Conservation (phyloP, 2,888 invertebrate genomes). For the Drosophila mulleri region DNA sequence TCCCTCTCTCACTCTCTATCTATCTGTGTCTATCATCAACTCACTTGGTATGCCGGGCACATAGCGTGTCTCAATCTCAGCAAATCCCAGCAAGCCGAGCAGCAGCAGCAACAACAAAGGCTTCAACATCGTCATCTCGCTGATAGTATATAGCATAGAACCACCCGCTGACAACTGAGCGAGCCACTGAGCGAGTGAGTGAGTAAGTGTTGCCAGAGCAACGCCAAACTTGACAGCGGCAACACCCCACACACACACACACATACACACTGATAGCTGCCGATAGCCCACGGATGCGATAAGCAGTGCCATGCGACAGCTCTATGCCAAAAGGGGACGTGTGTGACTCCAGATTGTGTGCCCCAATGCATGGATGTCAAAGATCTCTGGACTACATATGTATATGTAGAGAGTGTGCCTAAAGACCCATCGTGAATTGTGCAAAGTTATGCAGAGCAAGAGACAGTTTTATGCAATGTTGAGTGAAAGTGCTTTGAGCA, state of each 20-base stretch:
- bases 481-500: neutral
- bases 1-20: no score
- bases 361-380: constrained; percentile 13
- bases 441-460: neutral
- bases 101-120: constrained; percentile 27
- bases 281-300: constrained; percentile 48
- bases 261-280: neutral
- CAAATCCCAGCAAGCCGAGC: constrained; percentile 26
- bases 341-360: constrained; percentile 10
- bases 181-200: constrained; percentile 34
- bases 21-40: constrained; percentile 6
- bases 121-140: constrained; percentile 41
- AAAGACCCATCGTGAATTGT: neutral
- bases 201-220: constrained; percentile 31
- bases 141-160: constrained; percentile 17
- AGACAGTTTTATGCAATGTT: no score
- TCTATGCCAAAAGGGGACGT: constrained; percentile 9
- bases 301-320: constrained; percentile 37
- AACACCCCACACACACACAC: constrained; percentile 16
- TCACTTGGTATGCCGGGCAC: constrained; percentile 54
- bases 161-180: constrained; percentile 47
- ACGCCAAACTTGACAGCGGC: constrained; percentile 26
- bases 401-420: neutral
- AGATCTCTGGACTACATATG: constrained; percentile 12
- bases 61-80: constrained; percentile 36